These are phyloP conservation scores for Spheniscus humboldti DNA, from an alignment of 2,797 vertebrate species.

Conservation along the genomic window DNA sequence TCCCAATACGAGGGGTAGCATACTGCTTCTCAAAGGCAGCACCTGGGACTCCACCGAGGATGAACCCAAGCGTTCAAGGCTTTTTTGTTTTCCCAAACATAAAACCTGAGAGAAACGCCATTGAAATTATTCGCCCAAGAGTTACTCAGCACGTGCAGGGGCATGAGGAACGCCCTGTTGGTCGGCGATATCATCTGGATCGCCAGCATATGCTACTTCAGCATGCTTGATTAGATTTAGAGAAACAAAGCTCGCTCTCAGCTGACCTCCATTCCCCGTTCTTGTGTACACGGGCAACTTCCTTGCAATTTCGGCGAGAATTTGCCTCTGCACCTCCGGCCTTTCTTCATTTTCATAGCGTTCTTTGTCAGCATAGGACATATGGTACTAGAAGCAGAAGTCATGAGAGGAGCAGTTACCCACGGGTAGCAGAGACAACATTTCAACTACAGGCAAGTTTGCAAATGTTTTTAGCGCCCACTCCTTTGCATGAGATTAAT, in stretches of 20 bases:
- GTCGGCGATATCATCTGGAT: rapidly evolving
- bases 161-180: rapidly evolving
- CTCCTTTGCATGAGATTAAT: not conserved
- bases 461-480: not conserved
- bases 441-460: rapidly evolving
- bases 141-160: rapidly evolving
- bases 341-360: slow-evolving; percentile 92
- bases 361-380: slow-evolving; percentile 92
- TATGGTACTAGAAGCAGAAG: slow-evolving; percentile 83
- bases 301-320: slow-evolving; percentile 88
- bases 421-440: rapidly evolving
- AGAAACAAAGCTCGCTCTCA: not conserved
- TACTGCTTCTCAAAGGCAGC: not conserved
- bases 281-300: slow-evolving; percentile 90
- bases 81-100: not conserved
- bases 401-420: not conserved
- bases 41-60: not conserved
- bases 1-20: not conserved
- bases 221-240: rapidly evolving
- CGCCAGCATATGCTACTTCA: rapidly evolving
- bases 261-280: slow-evolving; percentile 88
- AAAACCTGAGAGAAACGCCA: not conserved
- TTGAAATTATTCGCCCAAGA: not conserved
- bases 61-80: not conserved
- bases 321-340: slow-evolving; percentile 91